phyloP scores from a whole-genome alignment of 1,140 invertebrate genomes.

The Calosoma granatense region DNA sequence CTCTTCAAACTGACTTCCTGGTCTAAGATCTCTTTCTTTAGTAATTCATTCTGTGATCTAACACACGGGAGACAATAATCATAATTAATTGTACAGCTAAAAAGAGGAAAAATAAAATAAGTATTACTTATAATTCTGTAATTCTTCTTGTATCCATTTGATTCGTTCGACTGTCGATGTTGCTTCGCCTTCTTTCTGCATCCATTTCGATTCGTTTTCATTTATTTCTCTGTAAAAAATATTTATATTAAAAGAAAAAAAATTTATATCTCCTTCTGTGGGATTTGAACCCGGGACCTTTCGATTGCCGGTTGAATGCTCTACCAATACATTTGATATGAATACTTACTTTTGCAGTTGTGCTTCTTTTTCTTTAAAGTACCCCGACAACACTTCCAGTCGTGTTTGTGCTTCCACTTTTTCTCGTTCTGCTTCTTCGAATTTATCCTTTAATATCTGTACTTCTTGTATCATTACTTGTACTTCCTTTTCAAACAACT shows the following conservation, averaged over 20 bases:
- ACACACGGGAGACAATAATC: too few species aligned
- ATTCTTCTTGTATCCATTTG: slow-evolving; percentile 64
- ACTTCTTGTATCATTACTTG: slow-evolving; percentile 38
- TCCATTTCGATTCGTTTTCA: slow-evolving; percentile 70
- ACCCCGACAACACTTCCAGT: slow-evolving; percentile 72
- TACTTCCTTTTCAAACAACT: slow-evolving; percentile 22
- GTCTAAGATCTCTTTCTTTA: slow-evolving; percentile 68
- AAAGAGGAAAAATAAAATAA: neutral
- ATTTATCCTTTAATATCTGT: slow-evolving; percentile 47
- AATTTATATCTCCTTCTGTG: slow-evolving; percentile 4
- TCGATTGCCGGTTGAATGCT: neutral
- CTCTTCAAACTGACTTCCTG: slow-evolving; percentile 67
- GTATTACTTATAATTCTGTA: slow-evolving; percentile 65
- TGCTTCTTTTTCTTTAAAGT: slow-evolving; percentile 81
- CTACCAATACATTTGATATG: neutral
- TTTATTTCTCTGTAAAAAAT: slow-evolving; percentile 54
- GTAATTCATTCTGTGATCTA: slow-evolving; percentile 57
- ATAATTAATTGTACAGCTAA: slow-evolving; percentile 13
- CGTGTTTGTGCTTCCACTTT: slow-evolving; percentile 71
- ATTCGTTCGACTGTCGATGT: slow-evolving; percentile 66
- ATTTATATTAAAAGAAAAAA: slow-evolving; percentile 16
- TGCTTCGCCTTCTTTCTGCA: slow-evolving; percentile 75
- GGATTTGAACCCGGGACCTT: too few species aligned
- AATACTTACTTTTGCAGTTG: slow-evolving; percentile 66
- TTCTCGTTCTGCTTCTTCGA: slow-evolving; percentile 61